These are phyloP conservation scores for Myotis pilosus DNA, from an alignment of 2,797 vertebrate genomes.

Conservation along the genomic window DNA sequence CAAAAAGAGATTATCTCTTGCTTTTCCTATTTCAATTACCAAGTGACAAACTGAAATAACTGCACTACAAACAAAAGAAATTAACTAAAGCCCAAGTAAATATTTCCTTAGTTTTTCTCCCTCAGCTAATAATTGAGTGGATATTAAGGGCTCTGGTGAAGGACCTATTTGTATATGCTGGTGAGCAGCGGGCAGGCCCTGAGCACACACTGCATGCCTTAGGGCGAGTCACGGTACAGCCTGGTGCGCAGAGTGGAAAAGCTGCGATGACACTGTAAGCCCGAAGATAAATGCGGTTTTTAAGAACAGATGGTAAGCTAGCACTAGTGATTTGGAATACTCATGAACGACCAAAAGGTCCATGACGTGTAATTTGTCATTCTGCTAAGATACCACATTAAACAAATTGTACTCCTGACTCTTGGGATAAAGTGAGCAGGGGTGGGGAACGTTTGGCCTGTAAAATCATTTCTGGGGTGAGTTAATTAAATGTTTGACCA, in stretches of 20 bases:
- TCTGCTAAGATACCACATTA: not conserved
- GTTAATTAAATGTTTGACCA: too few species aligned
- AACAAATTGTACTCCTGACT: not conserved
- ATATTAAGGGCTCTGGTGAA: slow-evolving; percentile 56
- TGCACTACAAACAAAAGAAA: slow-evolving; percentile 61
- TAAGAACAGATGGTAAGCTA: not conserved
- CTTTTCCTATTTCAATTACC: slow-evolving; percentile 60
- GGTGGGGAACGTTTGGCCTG: too few species aligned
- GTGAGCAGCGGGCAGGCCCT: slow-evolving; percentile 13
- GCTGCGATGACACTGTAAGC: not conserved
- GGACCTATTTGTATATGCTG: slow-evolving; percentile 21
- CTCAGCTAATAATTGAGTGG: slow-evolving; percentile 62
- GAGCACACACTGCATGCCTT: not conserved
- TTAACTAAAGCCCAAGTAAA: slow-evolving; percentile 57
- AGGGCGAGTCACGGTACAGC: not conserved
- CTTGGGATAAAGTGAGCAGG: not conserved
- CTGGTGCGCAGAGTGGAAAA: not conserved
- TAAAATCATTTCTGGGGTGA: too few species aligned
- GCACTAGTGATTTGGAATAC: slow-evolving; percentile 27
- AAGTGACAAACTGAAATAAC: slow-evolving; percentile 58
- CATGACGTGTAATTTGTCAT: not conserved
- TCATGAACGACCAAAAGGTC: slow-evolving; percentile 1
- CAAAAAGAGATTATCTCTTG: not conserved
- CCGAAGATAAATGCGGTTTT: slow-evolving; percentile 30
- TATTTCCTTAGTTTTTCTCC: slow-evolving; percentile 2